Evolutionary conservation across 2,888 invertebrate species (phyloP).

Genomic region (Aelia acuminata): DNA sequence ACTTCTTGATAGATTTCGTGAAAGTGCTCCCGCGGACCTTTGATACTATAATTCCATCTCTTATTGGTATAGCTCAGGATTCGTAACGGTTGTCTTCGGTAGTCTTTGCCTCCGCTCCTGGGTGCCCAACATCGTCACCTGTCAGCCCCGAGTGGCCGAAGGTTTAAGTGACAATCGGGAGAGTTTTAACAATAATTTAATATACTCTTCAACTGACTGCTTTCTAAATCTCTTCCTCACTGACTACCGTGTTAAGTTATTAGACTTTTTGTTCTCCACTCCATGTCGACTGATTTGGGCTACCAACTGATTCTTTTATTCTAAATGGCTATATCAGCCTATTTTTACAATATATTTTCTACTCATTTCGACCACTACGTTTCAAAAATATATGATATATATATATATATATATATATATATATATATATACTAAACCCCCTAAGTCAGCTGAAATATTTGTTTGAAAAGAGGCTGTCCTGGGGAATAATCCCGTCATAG

Average conservation of each 20-base stretch:
- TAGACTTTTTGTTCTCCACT: neutral
- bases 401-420: too few species aligned
- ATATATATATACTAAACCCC: too few species aligned
- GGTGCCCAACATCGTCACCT: neutral
- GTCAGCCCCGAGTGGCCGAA: neutral
- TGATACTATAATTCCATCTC: neutral
- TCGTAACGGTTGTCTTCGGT: neutral
- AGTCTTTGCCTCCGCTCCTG: neutral
- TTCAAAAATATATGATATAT: too few species aligned
- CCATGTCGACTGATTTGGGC: neutral
- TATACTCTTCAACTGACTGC: neutral
- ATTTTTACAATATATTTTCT: too few species aligned
- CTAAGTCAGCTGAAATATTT: too few species aligned
- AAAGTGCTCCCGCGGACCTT: neutral
- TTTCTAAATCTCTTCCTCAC: neutral
- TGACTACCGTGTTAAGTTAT: neutral
- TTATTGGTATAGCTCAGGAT: neutral
- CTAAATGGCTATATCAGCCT: too few species aligned
- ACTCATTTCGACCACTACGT: too few species aligned
- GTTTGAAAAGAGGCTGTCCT: too few species aligned
- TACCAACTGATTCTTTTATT: neutral
- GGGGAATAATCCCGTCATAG: too few species aligned
- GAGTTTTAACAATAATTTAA: neutral
- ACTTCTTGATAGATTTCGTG: slow-evolving; percentile 1
- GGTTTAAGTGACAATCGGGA: neutral